A percentile compares a stretch with the other conserved stretches of the same genome.
phyloP scores from a whole-genome alignment of 1,140 invertebrate species.

The Lepidotrigona ventralis region DNA sequence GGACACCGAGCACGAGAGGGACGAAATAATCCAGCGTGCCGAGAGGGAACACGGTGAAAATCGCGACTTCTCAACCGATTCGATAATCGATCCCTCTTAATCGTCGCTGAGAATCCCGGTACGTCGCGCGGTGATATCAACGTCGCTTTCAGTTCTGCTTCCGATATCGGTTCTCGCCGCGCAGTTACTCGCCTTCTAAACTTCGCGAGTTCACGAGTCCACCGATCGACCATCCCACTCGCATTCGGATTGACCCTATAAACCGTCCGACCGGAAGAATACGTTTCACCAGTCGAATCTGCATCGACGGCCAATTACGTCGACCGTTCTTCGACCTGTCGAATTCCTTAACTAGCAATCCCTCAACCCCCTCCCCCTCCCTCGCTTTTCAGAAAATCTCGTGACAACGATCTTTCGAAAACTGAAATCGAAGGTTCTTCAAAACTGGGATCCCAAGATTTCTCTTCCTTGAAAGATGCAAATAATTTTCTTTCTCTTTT shows the following conservation, averaged over 20 bases:
- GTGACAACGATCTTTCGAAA: too few relatives aligned
- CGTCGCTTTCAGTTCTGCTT: conserved; percentile 47
- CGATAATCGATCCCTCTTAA: conserved; percentile 27
- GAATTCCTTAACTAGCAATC: neutral
- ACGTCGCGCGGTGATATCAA: conserved; percentile 38
- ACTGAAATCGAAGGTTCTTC: too few relatives aligned
- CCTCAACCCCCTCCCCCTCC: neutral
- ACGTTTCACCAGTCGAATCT: conserved; percentile 44
- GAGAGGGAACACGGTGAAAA: conserved; percentile 8
- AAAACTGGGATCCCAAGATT: too few relatives aligned
- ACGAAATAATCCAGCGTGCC: neutral
- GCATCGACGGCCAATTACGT: conserved; percentile 7
- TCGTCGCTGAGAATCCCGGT: conserved; percentile 17
- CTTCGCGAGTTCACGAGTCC: conserved; percentile 44
- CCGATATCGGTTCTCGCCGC: conserved; percentile 27
- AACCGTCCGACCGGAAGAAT: conserved; percentile 46
- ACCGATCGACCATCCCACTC: neutral
- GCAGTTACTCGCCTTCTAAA: conserved; percentile 41
- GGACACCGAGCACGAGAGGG: neutral
- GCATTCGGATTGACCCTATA: conserved; percentile 42
- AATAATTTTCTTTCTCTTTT: too few relatives aligned
- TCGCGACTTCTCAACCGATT: conserved; percentile 4
- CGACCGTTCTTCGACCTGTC: neutral
- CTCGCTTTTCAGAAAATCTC: too few relatives aligned
- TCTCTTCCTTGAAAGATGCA: too few relatives aligned